Base-by-base conservation (phyloP, 2,888 invertebrate species). In the Meiosimyza decipiens region DNA sequence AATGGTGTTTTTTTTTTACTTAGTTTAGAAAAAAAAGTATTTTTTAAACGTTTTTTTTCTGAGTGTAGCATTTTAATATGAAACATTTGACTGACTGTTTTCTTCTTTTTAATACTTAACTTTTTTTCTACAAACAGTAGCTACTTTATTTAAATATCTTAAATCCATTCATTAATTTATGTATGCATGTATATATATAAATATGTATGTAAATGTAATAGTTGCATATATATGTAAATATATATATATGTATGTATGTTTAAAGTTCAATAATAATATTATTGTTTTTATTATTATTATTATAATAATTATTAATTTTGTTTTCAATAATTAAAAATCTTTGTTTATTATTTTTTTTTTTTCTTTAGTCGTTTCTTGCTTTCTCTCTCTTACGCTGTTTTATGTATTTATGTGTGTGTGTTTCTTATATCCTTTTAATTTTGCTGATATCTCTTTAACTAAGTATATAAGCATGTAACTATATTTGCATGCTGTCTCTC, bases 271-370 rank as follows among this genome's bases (percentile, higher is more conserved):
- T 49, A 64, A 16, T 22, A 50, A 64, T 64, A 50, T 18, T 50
- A 16, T 64, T 64, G 63, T 47, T 62, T 28, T 40, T 62, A 40
- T 40, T 22, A 49, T 40, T 62, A 40, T 40, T 22, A 49, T 64
- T 60, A 67, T 47, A 47, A 57, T 66, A 71, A 71, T 76, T 28
- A 72, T 15, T 75, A 15, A 51, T 57, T 71, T 71, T 74, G 71
- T 67, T 73, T 75, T 70, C 66, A 28, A 12, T 40, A 47, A 54
- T 54, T 28, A 28, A 28, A 72, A 73, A 28, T 57, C 12, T 52
- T 12, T 59, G 62, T 63, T 9, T 62, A 13, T 50, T 15, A 50
- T 15, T 18, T 1, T 40, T 40, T 9, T 40, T 40, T 40, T 40
- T 40, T 40, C 50, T 67, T 72, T 47, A 55, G 63, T 66, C 71